Evolutionary conservation across 92 coral and sea anemone genomes (phyloP), one percentile per base, ranked within the genome.

Genomic region (Montipora capitata): DNA sequence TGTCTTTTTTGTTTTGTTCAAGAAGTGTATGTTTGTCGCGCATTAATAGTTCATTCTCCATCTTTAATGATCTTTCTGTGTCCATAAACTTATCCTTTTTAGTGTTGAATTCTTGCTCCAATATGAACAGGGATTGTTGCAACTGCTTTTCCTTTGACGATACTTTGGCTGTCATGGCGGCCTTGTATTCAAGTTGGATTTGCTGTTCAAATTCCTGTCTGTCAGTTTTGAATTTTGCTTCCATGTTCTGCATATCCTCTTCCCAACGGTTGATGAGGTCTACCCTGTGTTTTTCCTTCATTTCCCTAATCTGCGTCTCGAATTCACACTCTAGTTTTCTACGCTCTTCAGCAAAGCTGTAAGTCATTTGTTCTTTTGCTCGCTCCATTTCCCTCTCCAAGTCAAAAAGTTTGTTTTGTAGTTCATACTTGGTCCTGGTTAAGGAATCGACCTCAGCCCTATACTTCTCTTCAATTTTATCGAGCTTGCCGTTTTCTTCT

Each of bases 181-280:
- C 71, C 45, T 75, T 76, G 69, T 74, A 42, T n/a, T 58, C 86
- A 52, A 41, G 48, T 75, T 79, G 85, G 40, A 71, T 77, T 85
- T 76, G 52, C 52, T 76, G 90, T 85, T 88, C 93, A 10, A 86
- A 44, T 76, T 87, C 86, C 57, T 85, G 85, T 76, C 58, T 84
- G 40, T 79, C 41, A 20, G 78, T 20, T 71, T 48, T 64, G 4
- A 77, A n/a, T 77, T 84, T 87, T 42, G 71, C 62, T 27, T 77
- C 84, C 72, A 79, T 78, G n/a, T 86, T 79, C 61, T 5, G 49
- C 41, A 5, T 82, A 10, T 82, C 87, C 40, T 41, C 41, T 48
- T 42, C 79, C 8, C 71, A 71, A 56, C 70, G 69, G 14, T 72
- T 54, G 39, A 71, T 70, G 35, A 82, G 72, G 57, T 57, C 74